Evolutionary conservation across 2,888 invertebrate genomes (phyloP), one percentile per base, ranked within the genome.

Genomic region (Sipha maydis): DNA sequence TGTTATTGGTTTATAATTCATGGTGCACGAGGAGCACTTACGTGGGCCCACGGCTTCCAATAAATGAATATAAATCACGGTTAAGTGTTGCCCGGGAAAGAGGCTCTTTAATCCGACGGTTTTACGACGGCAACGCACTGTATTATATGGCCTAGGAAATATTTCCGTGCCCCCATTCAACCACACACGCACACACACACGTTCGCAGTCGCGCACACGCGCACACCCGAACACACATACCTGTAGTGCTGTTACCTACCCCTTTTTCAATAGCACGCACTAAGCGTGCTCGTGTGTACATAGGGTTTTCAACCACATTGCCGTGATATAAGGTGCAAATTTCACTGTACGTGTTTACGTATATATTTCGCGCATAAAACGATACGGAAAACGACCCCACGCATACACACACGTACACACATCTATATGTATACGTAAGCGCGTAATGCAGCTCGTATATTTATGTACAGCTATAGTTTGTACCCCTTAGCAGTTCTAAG

Each of bases 1-100:
- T 21, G 85, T 85, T 85, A 85, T 85, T 85, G 85, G 85, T 85
- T 78, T 77, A 85, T 85, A 78, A 78, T 85, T 77, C 84, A 77
- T 56, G 85, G 67, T 78, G 69, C 67, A 38, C 21, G 85, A 85
- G 76, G 41, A 85, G 85, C 85, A 85, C 85, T 85, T 77, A 85
- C 41, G 77, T 31, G 41, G 61, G 34, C 79, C 19, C 76, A 21
- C 76, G 67, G 83, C 73, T 84, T 31, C 85, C 85, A 54, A 85
- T 85, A 85, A 85, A 85, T 85, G 85, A 85, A 85, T 85, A 85
- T 85, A 85, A 85, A 85, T 85, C 85, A 85, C 78, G 34, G 85
- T 85, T 85, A 85, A 85, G 85, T 85, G 85, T 79, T n/a, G 31
- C 84, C 56, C 84, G 67, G 48, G 25, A 85, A 54, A 54, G 85